Percentiles rank a stretch among this genome's conserved stretches.
These are phyloP conservation scores for Galagoides demidoff DNA, from an alignment of 2,797 vertebrate species.

Conservation along the genomic window DNA sequence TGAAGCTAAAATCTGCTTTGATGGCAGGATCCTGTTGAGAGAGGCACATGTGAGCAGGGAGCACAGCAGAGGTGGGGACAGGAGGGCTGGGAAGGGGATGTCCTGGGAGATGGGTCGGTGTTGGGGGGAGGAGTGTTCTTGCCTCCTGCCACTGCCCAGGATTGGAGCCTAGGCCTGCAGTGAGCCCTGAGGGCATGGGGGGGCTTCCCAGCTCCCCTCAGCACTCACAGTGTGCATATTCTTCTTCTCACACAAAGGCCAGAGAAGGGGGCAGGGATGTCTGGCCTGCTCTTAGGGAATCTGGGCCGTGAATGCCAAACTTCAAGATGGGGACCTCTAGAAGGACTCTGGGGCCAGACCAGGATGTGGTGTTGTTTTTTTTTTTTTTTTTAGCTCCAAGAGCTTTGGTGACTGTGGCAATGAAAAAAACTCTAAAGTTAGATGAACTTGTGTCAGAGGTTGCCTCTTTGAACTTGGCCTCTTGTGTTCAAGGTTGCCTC, in stretches of 20 bases:
- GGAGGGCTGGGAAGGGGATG: neutral
- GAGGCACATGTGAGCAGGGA: neutral
- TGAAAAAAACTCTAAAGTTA: neutral
- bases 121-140: neutral
- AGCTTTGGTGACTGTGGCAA: neutral
- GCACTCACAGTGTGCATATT: neutral
- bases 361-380: no score
- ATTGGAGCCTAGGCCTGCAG: neutral
- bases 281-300: neutral
- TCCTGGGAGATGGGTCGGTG: neutral
- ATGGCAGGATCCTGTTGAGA: neutral
- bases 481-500: no score
- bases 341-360: neutral
- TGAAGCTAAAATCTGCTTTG: neutral
- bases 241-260: neutral
- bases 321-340: neutral
- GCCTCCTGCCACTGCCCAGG: neutral
- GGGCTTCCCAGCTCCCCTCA: neutral
- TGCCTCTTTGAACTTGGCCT: no score
- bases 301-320: neutral
- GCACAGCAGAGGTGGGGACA: neutral
- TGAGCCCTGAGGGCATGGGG: no score
- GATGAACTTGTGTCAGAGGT: neutral
- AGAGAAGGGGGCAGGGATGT: neutral
- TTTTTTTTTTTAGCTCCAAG: neutral